These are phyloP conservation scores for Spisula solida DNA, from an alignment of 2,888 invertebrate species.

Conservation along the genomic window DNA sequence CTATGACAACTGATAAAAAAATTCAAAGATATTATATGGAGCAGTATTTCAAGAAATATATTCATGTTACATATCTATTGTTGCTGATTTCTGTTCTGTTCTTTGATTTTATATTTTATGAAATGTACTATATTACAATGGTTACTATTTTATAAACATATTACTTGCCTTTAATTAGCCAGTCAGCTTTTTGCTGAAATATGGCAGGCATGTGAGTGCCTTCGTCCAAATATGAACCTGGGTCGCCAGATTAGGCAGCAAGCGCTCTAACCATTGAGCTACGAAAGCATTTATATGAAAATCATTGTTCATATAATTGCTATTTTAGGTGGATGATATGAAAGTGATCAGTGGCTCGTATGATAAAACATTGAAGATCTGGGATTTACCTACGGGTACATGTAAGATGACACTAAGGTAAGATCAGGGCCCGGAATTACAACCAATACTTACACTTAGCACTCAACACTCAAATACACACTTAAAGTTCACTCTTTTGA, in stretches of 20 bases:
- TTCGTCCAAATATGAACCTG: no score
- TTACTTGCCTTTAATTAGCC: no score
- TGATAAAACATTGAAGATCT: slow-evolving; percentile 88
- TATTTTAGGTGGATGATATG: slow-evolving; percentile 86
- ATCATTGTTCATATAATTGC: not conserved
- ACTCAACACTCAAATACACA: no score
- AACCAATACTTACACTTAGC: no score
- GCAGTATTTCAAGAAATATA: not conserved
- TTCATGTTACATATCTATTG: not conserved
- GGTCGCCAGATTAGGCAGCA: no score
- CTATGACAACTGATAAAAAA: not conserved
- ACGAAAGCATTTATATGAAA: no score
- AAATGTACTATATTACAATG: no score
- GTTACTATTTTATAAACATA: no score
- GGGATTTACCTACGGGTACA: slow-evolving; percentile 88
- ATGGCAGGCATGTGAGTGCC: no score
- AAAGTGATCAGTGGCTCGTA: slow-evolving; percentile 89
- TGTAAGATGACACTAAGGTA: slow-evolving; percentile 88
- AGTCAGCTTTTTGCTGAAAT: no score
- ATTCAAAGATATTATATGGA: not conserved
- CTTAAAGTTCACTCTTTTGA: no score
- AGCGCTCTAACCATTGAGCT: no score
- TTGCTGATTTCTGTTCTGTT: not conserved
- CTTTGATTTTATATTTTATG: not conserved
- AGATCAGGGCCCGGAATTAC: slow-evolving; percentile 14